These are phyloP conservation scores for Melanargia galathea DNA, from an alignment of 2,888 invertebrate genomes.

Conservation along the genomic window DNA sequence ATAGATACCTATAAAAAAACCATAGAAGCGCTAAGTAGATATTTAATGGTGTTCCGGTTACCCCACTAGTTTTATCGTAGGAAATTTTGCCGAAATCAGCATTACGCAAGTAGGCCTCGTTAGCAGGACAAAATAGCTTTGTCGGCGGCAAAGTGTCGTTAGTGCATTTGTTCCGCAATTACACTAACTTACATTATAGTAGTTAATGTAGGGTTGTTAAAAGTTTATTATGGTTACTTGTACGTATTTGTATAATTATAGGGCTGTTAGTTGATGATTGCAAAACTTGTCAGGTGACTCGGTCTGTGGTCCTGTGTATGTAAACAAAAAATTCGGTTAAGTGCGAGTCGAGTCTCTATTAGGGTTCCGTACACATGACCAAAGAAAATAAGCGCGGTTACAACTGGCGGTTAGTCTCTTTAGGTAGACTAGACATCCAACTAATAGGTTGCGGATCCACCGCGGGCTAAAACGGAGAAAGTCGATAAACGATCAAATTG, in stretches of 20 bases:
- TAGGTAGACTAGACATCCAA: neutral
- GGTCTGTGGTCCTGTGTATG: too few relatives aligned
- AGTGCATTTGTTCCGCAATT: constrained; percentile 60
- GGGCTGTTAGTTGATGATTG: neutral
- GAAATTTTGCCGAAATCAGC: constrained; percentile 67
- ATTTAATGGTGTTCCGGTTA: constrained; percentile 48
- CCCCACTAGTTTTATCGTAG: constrained; percentile 67
- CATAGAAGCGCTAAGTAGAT: constrained; percentile 24
- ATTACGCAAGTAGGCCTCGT: constrained; percentile 62
- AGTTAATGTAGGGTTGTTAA: neutral
- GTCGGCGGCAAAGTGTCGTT: constrained; percentile 52
- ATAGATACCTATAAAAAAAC: neutral
- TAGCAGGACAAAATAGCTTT: constrained; percentile 50
- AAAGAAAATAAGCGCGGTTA: too few relatives aligned
- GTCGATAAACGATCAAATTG: constrained; percentile 34
- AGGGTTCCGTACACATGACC: too few relatives aligned
- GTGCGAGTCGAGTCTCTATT: too few relatives aligned
- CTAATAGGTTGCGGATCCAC: constrained; percentile 18
- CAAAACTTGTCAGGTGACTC: neutral
- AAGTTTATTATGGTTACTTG: neutral
- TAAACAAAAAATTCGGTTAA: too few relatives aligned
- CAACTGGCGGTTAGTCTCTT: too few relatives aligned
- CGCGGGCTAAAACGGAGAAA: constrained; percentile 33
- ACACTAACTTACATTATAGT: constrained; percentile 25
- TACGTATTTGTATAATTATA: neutral